Evolutionary conservation across 2,113 vertebrate species (phyloP).

Genomic region (Oplegnathus fasciatus): DNA sequence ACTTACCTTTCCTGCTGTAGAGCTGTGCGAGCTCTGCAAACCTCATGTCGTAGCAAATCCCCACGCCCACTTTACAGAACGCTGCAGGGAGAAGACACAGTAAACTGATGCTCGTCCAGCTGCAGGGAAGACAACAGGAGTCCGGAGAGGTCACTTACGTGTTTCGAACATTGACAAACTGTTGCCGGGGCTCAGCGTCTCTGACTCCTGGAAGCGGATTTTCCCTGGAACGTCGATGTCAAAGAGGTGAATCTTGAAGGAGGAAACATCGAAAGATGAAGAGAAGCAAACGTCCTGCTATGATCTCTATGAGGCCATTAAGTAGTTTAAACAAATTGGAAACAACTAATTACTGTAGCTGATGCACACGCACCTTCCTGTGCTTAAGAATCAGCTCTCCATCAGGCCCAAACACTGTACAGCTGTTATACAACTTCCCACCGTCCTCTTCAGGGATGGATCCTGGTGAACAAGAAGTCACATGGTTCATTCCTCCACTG

Average conservation of each 20-base stretch:
- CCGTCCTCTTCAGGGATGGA: constrained; percentile 95
- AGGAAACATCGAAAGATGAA: constrained; percentile 15
- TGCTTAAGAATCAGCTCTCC: constrained; percentile 91
- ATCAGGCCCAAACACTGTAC: constrained; percentile 93
- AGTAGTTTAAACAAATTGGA: background rate
- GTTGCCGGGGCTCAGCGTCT: constrained; percentile 92
- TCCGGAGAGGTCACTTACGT: constrained; percentile 83
- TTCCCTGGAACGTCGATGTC: constrained; percentile 96
- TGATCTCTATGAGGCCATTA: background rate
- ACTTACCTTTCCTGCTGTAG: constrained; percentile 92
- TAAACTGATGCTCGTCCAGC: background rate
- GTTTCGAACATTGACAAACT: constrained; percentile 93
- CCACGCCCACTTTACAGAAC: constrained; percentile 95
- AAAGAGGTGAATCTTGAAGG: constrained; percentile 95
- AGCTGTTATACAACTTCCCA: constrained; percentile 95
- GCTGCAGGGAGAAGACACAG: constrained; percentile 81
- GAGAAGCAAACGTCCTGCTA: background rate
- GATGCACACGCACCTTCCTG: constrained; percentile 88
- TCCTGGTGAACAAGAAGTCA: constrained; percentile 81
- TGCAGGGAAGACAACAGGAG: no score
- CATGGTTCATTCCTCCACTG: background rate
- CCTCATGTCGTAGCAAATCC: constrained; percentile 97
- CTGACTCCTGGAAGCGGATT: constrained; percentile 96
- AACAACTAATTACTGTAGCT: no score
- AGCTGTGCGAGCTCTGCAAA: constrained; percentile 97